Percentiles rank a stretch among this genome's conserved stretches.
Evolutionary conservation across 2,888 invertebrate species (phyloP).

Genomic region (Hipparchia semele): DNA sequence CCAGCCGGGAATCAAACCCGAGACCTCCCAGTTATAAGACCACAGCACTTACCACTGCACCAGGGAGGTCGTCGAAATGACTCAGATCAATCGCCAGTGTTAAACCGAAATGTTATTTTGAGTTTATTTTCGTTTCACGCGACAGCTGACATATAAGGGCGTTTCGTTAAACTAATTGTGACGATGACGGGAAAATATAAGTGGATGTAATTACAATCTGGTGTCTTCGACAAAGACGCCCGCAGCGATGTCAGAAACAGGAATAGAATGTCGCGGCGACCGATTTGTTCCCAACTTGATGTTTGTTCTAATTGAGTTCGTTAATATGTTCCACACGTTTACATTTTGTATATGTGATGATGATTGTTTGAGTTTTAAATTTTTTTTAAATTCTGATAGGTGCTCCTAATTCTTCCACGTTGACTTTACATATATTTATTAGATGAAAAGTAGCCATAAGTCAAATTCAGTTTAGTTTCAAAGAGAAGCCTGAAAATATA

Average conservation of each 20-base stretch:
- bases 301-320: constrained; percentile 41
- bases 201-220: constrained; percentile 72
- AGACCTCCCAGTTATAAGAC: too few relatives aligned
- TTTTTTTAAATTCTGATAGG: not conserved
- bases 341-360: constrained; percentile 5
- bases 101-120: constrained; percentile 26
- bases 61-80: too few relatives aligned
- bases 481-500: too few relatives aligned
- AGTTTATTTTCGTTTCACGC: constrained; percentile 46
- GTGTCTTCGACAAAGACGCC: constrained; percentile 69
- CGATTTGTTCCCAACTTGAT: constrained; percentile 45
- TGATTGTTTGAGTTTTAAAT: not conserved
- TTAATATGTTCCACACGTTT: constrained; percentile 15
- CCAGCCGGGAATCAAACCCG: too few relatives aligned
- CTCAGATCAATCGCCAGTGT: too few relatives aligned
- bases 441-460: too few relatives aligned
- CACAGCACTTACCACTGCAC: too few relatives aligned
- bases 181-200: constrained; percentile 62
- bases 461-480: too few relatives aligned
- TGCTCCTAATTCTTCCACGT: not conserved
- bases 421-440: too few relatives aligned
- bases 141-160: constrained; percentile 45
- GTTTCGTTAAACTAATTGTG: constrained; percentile 51
- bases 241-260: constrained; percentile 70
- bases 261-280: constrained; percentile 69